Evolutionary conservation across 2,888 invertebrate species (phyloP), one percentile per base, ranked within the genome.

Genomic region (Drosophila yooni): DNA sequence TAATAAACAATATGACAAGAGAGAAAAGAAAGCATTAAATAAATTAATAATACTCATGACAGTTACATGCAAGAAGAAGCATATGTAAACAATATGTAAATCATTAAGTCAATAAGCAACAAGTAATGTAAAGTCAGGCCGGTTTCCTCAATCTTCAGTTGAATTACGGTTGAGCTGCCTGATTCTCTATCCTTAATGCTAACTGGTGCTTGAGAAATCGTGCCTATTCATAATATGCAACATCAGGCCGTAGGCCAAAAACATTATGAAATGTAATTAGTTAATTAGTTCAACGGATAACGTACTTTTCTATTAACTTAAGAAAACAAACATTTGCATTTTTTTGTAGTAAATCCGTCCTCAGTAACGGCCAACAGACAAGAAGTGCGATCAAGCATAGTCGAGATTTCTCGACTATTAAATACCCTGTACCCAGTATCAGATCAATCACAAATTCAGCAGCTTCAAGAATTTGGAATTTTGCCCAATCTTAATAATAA

Each of bases 291-390:
- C 51, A 70, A 40, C 54, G 50, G 46, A 57, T 46, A 57, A 54
- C 11, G 52, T 18, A 62, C 36, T 60, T 72, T 66, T 77, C 73
- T 58, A 62, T 70, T 54, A 70, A 40, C 43, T 70, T 72, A 72
- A 72, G 69, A 58, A 72, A 54, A 71, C 21, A 54, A 73, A 70
- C 34, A 63, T 73, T 76, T 76, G 77, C 72, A 79, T 73, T 81
- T 79, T 71, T 74, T 70, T 67, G 77, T 80, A 80, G 79, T 80
- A 76, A 80, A 80, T 80, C 79, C 79, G 79, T 80, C 79, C 79
- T 80, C 74, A 74, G 70, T 50, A 73, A 80, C 72, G 81, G 79
- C 77, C 67, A 76, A 73, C 78, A 70, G 70, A 56, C 59, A 68
- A 57, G 63, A 53, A 59, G 38, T 38, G 63, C 57, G 50, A 58